Evolutionary conservation across 1,140 invertebrate genomes (phyloP), one percentile per base, ranked within the genome.

Genomic region (Drosophila lacertosa): DNA sequence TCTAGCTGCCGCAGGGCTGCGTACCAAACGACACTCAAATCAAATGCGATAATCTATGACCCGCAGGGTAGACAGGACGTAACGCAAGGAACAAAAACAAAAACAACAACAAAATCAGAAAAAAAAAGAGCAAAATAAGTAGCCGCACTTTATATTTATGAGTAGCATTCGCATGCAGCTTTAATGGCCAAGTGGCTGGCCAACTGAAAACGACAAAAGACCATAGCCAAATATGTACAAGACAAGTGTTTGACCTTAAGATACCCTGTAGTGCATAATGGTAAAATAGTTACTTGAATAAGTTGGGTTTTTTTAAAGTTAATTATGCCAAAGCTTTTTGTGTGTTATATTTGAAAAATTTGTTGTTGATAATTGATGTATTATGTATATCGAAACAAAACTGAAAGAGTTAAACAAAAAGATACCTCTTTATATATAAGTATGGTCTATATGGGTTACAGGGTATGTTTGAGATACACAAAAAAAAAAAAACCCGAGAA

Each of bases 21-120:
- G 40, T 22, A 58, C 55, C 77, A 79, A 79, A 74, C 64, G 76
- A 79, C 76, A 79, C 71, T 62, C 70, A 45, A 80, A 80, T 80
- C 77, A 80, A 80, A 80, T 76, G 77, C 77, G 77, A 80, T 80
- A 80, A 80, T 80, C 77, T 80, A 80, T 80, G 77, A 59, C 55
- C 77, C 71, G 64, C 35, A 66, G 39, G 54, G 48, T 15, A 13
- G 47, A 45, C 63, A 32, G 32, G 45, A 66, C 53, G 50, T 10
- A 60, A 11, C 16, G 10, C 11, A 79, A 33, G 66, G 53, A 54
- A 20, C 40, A 57, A 18, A 11, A 15, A 57, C 20, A 26, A 20
- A 40, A 24, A 13, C 24, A 47, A 6, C 18, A 40, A 33, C 60
- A 58, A 40, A 35, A n/a, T 20, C 4, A 9, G 5, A 37, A 35